Conservation (phyloP, 2,797 vertebrate species). For the Poecilia wingei region DNA sequence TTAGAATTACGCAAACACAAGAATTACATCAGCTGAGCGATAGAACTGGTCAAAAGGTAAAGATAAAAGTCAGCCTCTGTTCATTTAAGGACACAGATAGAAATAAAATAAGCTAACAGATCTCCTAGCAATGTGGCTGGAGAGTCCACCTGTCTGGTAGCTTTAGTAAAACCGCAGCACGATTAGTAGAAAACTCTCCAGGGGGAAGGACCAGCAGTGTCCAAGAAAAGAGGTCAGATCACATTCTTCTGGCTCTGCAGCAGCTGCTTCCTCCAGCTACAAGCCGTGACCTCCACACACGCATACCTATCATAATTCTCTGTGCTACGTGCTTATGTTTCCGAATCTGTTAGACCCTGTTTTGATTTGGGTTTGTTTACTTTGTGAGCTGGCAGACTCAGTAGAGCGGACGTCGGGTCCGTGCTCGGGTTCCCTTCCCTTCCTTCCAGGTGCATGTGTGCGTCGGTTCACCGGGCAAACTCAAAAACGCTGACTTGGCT, state of each 20-base stretch:
- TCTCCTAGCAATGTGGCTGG: neutral
- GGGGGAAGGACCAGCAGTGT: conserved; percentile 30
- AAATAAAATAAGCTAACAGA: neutral
- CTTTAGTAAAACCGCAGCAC: conserved; percentile 27
- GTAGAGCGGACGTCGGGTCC: conserved; percentile 32
- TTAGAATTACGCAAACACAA: neutral
- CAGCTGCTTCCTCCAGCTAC: conserved; percentile 77
- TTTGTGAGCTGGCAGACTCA: neutral
- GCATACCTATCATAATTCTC: conserved; percentile 51
- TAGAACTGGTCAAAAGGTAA: neutral
- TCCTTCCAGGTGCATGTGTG: conserved; percentile 77
- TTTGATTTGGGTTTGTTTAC: neutral
- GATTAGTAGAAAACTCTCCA: conserved; percentile 30
- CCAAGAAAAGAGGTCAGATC: conserved; percentile 70
- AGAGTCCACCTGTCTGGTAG: conserved; percentile 54
- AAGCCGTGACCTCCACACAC: conserved; percentile 59
- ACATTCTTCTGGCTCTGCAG: conserved; percentile 60
- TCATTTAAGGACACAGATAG: neutral
- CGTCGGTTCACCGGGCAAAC: conserved; percentile 44
- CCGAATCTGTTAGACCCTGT: neutral
- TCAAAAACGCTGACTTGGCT: conserved; percentile 57
- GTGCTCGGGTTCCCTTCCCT: conserved; percentile 53
- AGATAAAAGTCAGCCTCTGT: conserved; percentile 3
- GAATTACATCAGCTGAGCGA: neutral
- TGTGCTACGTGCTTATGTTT: conserved; percentile 15